Evolutionary conservation across 1,140 invertebrate species (phyloP), one percentile per base, ranked within the genome.

Genomic region (Cydia amplana): DNA sequence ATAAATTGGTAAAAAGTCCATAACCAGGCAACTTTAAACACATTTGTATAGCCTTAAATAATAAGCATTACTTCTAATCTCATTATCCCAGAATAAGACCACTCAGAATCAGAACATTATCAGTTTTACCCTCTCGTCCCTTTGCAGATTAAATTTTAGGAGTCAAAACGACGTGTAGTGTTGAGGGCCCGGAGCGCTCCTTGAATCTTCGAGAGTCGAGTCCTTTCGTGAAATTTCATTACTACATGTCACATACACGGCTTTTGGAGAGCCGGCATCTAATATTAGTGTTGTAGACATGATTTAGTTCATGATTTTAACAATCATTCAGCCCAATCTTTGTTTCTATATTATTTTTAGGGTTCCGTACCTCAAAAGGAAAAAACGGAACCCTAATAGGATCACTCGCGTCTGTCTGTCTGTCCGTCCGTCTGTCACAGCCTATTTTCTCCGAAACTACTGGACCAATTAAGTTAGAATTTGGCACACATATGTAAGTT

Each of bases 131-230:
- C 73, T 46, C 75, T 85, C 80, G 82, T 83, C 80, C 80, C 78
- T 77, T 78, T 79, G 78, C 77, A 79, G 81, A 86, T 86, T 85
- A 84, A 86, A 87, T 86, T 85, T 82, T 63, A 77, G 76, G 82
- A 78, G 80, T 78, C 74, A 75, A 79, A 78, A 77, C 78, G 78
- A 82, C 82, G 83, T 82, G 81, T 82, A 85, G 80, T 80, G 72
- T 77, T 51, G 72, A 77, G 78, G 75, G 78, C 76, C 63, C 74
- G 49, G 74, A 86, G 82, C 67, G 73, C 51, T 75, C 43, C 86
- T 87, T 78, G 81, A 82, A 82, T 72, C 78, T 75, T 73, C 43
- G 67, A 23, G 74, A 36, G 67, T 63, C 64, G 74, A 75, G 75
- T 76, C 63, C 67, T 70, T 72, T 64, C n/a, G 43, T 46, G 73